Base-by-base conservation (phyloP, 2,113 vertebrate genomes). In the Pelusios castaneus region DNA sequence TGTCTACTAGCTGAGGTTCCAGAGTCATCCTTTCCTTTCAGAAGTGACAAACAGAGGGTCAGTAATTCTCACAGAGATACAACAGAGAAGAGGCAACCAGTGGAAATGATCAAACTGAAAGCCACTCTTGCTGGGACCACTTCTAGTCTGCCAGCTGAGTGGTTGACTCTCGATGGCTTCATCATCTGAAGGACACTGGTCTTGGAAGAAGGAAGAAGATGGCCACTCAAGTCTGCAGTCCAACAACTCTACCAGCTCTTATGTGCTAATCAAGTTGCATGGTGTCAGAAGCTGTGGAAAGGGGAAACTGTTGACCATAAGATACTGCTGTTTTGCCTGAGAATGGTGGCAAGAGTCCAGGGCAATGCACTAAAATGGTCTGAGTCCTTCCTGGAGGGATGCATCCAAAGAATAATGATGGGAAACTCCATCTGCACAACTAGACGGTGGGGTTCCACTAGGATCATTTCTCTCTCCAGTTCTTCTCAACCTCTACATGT, bases 51-150 rank as follows among this genome's bases (percentile, higher is more conserved):
- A 29, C 80, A 56, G 83, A 87, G 67, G 77, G 82, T 91, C 91
- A 90, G 82, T 14, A 6, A n/a, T 93, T 96, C 91, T 95, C 93
- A 90, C 89, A 93, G 89, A 88, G 73, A 38, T 77, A 70, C 77
- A 58, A 12, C 6, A 52, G 43, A 76, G 54, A 25, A 7, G 49
- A 41, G 38, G 73, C 85, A 63, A 63, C 83, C 82, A 81, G 88
- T 51, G 45, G 45, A 19, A 47, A 29, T 3, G 29, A 58, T 47
- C 47, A 47, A 6, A 47, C 47, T 47, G 47, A 47, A 6, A 47
- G 10, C 10, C 47, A 47, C 7, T 47, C 47, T 47, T 47, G 47
- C 47, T 47, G 47, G 47, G 47, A 47, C 47, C 10, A 10, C 47
- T 47, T 10, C 6, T 47, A 6, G 54, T 82, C 52, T 45, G 19